Evolutionary conservation across 2,797 vertebrate species (phyloP), one percentile per base, ranked within the genome.

Genomic region (Hemibagrus guttatus): DNA sequence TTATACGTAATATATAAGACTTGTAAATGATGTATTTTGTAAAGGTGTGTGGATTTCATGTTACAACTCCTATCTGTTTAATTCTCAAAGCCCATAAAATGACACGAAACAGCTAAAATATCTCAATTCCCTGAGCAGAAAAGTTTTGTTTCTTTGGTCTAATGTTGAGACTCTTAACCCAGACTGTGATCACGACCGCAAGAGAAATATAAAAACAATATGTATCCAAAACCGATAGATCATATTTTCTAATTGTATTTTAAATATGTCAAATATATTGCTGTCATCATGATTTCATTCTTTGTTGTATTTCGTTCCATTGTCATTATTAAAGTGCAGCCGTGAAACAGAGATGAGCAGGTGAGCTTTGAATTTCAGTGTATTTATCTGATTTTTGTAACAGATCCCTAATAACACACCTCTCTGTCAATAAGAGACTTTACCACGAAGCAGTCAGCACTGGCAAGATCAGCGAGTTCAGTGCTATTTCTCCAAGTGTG

Each of bases 381-480:
- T 0, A 26, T 63, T 81, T 42, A 81, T 81, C 78, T 81, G 79
- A 78, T 85, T 66, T 39, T 42, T 39, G 31, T 19, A 39, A 74
- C 74, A 42, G 72, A 78, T 52, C 66, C 23, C 13, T 39, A 72
- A 35, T 66, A 35, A 56, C 23, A 14, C 64, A 21, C 42, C 31
- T 28, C 72, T 26, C 74, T 39, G 42, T 54, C 17, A 63, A 52
- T 49, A 66, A 35, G 12, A 26, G 39, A 84, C 58, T 52, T 78
- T 56, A 75, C 64, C 46, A 56, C 63, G 26, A 74, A 69, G 35
- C 23, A 81, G 12, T 63, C 35, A 26, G 56, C 35, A 81, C 23
- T 8, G 35, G 13, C n/a, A 26, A 46, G 58, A 23, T 63, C 56
- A 81, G 35, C 26, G 35, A 26, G 35, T 6, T 42, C 21, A 78